Evolutionary conservation across 92 coral and sea anemone species (phyloP).

Genomic region (Porites cylindrica): DNA sequence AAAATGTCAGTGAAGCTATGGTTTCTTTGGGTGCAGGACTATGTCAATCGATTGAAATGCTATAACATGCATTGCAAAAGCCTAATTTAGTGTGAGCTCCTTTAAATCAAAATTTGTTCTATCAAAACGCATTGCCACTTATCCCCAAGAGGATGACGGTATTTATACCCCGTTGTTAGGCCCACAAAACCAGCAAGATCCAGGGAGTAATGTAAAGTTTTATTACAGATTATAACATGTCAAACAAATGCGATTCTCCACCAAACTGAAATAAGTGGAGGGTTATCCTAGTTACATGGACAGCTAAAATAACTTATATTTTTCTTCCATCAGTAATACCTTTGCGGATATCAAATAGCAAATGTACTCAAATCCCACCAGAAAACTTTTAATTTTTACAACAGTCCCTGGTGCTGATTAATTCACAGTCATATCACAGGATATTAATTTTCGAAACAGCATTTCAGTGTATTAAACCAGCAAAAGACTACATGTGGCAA

Average conservation of each 20-base stretch:
- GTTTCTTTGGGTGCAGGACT: slow-evolving; percentile 61
- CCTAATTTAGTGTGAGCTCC: background rate
- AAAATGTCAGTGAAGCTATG: slow-evolving; percentile 60
- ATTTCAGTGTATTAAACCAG: too few species aligned
- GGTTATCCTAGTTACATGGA: background rate
- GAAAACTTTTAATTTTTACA: too few species aligned
- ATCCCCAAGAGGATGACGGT: background rate
- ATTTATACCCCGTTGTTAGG: background rate
- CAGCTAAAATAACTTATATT: background rate
- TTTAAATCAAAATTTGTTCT: slow-evolving; percentile 7
- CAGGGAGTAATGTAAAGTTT: slow-evolving; percentile 16
- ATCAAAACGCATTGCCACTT: background rate
- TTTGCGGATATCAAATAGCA: too few species aligned
- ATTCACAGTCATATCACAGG: too few species aligned
- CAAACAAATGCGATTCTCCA: background rate
- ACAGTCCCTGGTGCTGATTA: too few species aligned
- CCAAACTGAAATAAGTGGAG: slow-evolving; percentile 7
- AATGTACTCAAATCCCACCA: too few species aligned
- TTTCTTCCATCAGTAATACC: too few species aligned
- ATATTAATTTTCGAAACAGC: too few species aligned
- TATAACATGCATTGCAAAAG: slow-evolving; percentile 53
- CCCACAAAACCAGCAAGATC: slow-evolving; percentile 24
- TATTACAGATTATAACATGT: background rate
- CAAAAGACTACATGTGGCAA: too few species aligned
- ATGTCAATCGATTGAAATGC: slow-evolving; percentile 70